Percentiles rank a stretch among this genome's conserved stretches.
Conservation (phyloP, 92 coral and sea anemone species). For the Palythoa grandis region DNA sequence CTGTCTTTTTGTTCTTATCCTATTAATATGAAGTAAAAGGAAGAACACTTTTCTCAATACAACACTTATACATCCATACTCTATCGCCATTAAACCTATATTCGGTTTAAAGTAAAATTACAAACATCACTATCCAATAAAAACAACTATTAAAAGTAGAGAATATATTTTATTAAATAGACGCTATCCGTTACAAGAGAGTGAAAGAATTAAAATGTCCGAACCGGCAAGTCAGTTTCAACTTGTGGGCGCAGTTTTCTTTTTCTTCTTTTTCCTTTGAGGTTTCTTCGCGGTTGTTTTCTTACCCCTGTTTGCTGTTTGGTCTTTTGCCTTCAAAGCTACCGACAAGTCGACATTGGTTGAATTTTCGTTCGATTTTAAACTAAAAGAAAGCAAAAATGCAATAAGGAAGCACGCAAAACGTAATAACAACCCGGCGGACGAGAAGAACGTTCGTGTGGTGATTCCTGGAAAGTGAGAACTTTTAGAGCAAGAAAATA, state of each 20-base stretch:
- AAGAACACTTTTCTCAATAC: too few relatives aligned
- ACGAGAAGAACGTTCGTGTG: too few relatives aligned
- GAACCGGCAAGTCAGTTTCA: neutral
- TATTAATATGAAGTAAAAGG: too few relatives aligned
- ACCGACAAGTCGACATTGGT: neutral
- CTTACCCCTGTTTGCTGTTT: neutral
- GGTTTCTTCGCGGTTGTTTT: constrained; percentile 27
- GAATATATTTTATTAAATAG: neutral
- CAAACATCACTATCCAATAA: neutral
- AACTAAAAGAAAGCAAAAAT: neutral
- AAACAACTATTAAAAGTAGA: neutral
- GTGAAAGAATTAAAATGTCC: neutral
- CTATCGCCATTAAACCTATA: too few relatives aligned
- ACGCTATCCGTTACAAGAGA: constrained; percentile 21
- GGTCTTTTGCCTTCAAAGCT: constrained; percentile 13
- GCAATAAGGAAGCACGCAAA: neutral
- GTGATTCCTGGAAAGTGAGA: too few relatives aligned
- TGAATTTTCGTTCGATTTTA: neutral
- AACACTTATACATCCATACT: too few relatives aligned
- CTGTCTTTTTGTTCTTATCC: too few relatives aligned
- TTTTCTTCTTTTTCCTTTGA: constrained; percentile 43
- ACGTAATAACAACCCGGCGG: too few relatives aligned
- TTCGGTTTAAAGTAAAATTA: too few relatives aligned
- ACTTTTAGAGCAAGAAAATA: too few relatives aligned
- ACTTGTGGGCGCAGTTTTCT: neutral